Percentiles rank a stretch among this genome's conserved stretches.
Conservation (phyloP, 2,797 vertebrate genomes). For the Sebastolobus alascanus region DNA sequence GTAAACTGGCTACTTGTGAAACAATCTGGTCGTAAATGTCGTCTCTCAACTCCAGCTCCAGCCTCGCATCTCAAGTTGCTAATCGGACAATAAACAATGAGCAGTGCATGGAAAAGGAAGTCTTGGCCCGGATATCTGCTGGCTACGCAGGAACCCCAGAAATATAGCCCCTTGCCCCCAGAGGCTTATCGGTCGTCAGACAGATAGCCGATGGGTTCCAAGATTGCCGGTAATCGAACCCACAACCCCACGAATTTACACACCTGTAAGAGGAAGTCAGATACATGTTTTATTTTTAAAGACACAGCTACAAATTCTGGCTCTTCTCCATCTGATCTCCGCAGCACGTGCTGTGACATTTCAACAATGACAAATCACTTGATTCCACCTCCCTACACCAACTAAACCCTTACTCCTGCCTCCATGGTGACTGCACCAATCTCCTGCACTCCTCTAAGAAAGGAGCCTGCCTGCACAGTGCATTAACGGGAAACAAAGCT, state of each 20-base stretch:
- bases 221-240: not conserved
- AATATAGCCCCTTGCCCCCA: rapidly evolving
- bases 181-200: no score
- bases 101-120: no score
- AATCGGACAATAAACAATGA: no score
- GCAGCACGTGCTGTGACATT: not conserved
- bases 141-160: no score
- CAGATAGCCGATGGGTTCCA: no score
- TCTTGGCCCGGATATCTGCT: no score
- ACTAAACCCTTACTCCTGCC: slow-evolving; percentile 13
- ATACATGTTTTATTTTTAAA: slow-evolving; percentile 1
- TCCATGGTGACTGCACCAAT: slow-evolving; percentile 35
- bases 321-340: not conserved
- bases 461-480: slow-evolving; percentile 13
- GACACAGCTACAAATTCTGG: not conserved
- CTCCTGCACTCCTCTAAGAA: slow-evolving; percentile 21
- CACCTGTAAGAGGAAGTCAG: slow-evolving; percentile 36
- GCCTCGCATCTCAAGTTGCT: no score
- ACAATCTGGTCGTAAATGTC: no score
- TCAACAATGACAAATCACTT: slow-evolving; percentile 26
- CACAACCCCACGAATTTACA: slow-evolving; percentile 10
- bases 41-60: no score
- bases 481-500: slow-evolving; percentile 42
- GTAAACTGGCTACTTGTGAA: no score
- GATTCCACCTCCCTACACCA: slow-evolving; percentile 4